A percentile compares a stretch with the other conserved stretches of the same genome.
Conservation (phyloP, 2,888 invertebrate genomes). For the Dryadula phaetusa region DNA sequence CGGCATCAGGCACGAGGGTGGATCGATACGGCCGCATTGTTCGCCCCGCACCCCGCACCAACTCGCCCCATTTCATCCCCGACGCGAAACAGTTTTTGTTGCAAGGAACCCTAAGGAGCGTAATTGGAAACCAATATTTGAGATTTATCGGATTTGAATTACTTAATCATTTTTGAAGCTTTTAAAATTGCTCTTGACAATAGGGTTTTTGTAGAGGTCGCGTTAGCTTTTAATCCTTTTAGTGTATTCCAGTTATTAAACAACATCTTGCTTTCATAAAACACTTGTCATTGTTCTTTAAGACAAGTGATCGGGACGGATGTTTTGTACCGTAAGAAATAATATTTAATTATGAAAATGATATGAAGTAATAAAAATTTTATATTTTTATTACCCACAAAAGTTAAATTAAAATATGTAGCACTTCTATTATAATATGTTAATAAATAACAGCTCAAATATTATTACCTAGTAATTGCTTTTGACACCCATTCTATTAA, state of each 20-base stretch:
- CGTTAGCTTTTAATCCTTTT: not conserved
- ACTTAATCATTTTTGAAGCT: slow-evolving; percentile 18
- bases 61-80: slow-evolving; percentile 80
- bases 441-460: not conserved
- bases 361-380: not conserved
- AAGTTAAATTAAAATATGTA: not conserved
- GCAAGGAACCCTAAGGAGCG: slow-evolving; percentile 51
- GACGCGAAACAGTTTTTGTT: slow-evolving; percentile 81
- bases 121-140: slow-evolving; percentile 48
- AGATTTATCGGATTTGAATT: slow-evolving; percentile 33
- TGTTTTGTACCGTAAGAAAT: not conserved
- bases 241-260: slow-evolving; percentile 9
- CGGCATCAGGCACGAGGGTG: slow-evolving; percentile 56
- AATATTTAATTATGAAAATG: not conserved
- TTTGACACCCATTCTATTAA: slow-evolving; percentile 20
- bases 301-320: not conserved
- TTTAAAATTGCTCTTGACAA: slow-evolving; percentile 6
- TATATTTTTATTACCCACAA: not conserved
- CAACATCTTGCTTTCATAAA: slow-evolving; percentile 2
- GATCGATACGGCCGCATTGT: slow-evolving; percentile 84
- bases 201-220: not conserved
- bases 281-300: slow-evolving; percentile 16
- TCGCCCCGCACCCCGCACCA: slow-evolving; percentile 66
- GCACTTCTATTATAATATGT: not conserved
- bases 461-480: slow-evolving; percentile 7